These are phyloP conservation scores for Hemaris fuciformis DNA, from an alignment of 2,888 invertebrate genomes.

Conservation along the genomic window DNA sequence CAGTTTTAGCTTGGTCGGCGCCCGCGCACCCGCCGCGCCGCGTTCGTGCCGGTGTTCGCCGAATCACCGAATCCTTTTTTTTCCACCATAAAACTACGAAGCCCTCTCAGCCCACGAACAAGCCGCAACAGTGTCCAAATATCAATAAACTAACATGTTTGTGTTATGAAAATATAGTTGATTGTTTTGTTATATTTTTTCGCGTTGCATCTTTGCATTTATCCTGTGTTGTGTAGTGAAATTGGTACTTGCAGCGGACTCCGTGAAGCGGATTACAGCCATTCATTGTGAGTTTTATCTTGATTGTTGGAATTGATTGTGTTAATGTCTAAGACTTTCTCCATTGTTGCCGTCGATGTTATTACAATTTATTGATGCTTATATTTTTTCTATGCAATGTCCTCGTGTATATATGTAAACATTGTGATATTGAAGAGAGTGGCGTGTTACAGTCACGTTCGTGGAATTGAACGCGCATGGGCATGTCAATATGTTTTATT, in stretches of 20 bases:
- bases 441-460: conserved; percentile 28
- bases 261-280: conserved; percentile 53
- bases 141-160: conserved; percentile 16
- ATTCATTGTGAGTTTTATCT: conserved; percentile 69
- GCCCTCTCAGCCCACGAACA: conserved; percentile 1
- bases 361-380: conserved; percentile 7
- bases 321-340: conserved; percentile 37
- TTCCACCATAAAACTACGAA: conserved; percentile 12
- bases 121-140: background rate
- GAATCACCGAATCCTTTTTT: conserved; percentile 20
- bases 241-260: conserved; percentile 40
- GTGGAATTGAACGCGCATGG: conserved; percentile 12
- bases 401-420: conserved; percentile 10
- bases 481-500: conserved; percentile 11
- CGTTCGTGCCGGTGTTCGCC: conserved; percentile 33
- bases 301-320: conserved; percentile 68
- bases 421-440: conserved; percentile 29
- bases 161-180: conserved; percentile 16
- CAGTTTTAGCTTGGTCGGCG: conserved; percentile 71
- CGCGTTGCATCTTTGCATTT: conserved; percentile 30
- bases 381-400: conserved; percentile 13
- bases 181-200: conserved; percentile 21
- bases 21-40: conserved; percentile 53
- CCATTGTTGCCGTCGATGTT: conserved; percentile 43
- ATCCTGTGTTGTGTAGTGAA: conserved; percentile 43